These are phyloP conservation scores for Cettia cetti DNA, from an alignment of 2,113 vertebrate genomes.

Conservation along the genomic window DNA sequence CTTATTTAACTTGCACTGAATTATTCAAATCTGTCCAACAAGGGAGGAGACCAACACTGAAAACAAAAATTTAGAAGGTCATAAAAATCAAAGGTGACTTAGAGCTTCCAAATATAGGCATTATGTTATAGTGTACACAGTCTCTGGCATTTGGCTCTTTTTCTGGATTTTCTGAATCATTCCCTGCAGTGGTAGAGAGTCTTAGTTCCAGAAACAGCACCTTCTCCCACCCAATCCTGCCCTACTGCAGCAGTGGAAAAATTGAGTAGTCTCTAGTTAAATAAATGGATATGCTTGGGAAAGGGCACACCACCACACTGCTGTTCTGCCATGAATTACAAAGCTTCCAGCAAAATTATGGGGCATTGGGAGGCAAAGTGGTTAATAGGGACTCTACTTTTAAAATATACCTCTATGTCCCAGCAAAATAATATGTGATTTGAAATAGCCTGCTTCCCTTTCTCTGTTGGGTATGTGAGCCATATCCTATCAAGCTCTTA, in stretches of 20 bases:
- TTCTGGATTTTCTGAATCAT: slow-evolving; percentile 41
- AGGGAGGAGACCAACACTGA: background rate
- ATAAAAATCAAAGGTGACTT: slow-evolving; percentile 39
- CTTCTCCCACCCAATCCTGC: background rate
- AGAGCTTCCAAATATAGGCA: slow-evolving; percentile 34
- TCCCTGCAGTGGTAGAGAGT: background rate
- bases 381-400: background rate
- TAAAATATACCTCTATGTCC: background rate
- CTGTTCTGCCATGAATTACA: background rate
- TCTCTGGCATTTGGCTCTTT: slow-evolving; percentile 21
- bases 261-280: background rate
- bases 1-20: background rate
- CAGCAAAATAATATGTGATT: background rate
- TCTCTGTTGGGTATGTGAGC: background rate
- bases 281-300: background rate
- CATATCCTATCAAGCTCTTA: background rate
- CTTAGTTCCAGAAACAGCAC: background rate
- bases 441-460: background rate
- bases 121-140: background rate
- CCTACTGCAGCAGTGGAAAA: background rate
- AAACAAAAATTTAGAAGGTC: background rate
- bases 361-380: background rate
- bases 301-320: background rate
- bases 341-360: background rate
- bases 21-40: slow-evolving; percentile 3